Evolutionary conservation across 2,113 vertebrate species (phyloP), one percentile per base, ranked within the genome.

Genomic region (Phaethornis superciliosus): DNA sequence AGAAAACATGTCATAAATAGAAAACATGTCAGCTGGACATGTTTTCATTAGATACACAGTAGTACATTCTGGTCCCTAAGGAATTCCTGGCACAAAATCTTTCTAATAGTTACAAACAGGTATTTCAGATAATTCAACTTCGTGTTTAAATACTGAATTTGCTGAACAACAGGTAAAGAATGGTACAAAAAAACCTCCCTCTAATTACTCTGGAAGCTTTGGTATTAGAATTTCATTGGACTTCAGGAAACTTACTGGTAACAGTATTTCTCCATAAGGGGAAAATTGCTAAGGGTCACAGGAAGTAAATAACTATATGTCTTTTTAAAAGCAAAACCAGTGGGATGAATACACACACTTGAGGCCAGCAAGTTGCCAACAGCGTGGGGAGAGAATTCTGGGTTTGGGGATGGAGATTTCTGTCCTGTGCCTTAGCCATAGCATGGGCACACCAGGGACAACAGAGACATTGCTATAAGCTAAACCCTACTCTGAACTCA

Each of bases 401-500:
- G 47, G 28, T 18, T 15, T 40, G 28, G 28, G 47, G 17, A 52
- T 28, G 1, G 2, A 24, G 28, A 1, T 2, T 19, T 2, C 15
- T 75, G 42, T 33, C n/a, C 33, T 40, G 32, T 30, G 20, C 63
- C 12, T 32, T 18, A 15, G 33, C 37, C 32, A 15, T 1, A 12
- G 28, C n/a, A 6, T 10, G 54, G 17, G 21, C 3, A 0, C 55
- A 26, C 3, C 2, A 20, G 55, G 22, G 7, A 1, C 1, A 33
- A 33, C 1, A 1, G 60, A 42, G 52, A 42, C 6, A 0, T 42
- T 0, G 2, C 52, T 22, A 0, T 21, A 30, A 32, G 37, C 20
- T 42, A 15, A 49, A n/a, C 23, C 1, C 9, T 7, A 19, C 28
- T 27, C 40, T 37, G 49, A 47, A 56, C 42, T 56, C 42, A 15